Evolutionary conservation across 1,140 invertebrate species (phyloP).

Genomic region (Trypoxylus dichotomus): DNA sequence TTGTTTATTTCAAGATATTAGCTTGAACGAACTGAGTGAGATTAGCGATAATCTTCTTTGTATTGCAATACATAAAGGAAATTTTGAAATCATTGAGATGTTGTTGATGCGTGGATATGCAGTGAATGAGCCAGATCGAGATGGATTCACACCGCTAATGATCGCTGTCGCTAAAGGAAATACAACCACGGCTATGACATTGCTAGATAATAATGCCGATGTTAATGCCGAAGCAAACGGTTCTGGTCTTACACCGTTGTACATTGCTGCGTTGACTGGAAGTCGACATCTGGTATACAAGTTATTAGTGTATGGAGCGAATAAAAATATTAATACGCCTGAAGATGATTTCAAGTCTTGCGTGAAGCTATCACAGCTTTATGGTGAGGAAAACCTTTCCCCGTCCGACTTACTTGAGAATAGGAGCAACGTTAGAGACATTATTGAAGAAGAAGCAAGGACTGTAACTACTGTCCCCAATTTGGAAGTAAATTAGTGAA

Average conservation of each 20-base stretch:
- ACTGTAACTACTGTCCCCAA: too few relatives aligned
- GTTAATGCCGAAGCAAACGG: not conserved
- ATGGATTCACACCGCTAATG: not conserved
- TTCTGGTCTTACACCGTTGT: not conserved
- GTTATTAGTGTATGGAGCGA: too few relatives aligned
- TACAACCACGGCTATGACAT: not conserved
- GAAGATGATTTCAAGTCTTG: not conserved
- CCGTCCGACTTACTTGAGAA: too few relatives aligned
- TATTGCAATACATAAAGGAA: too few relatives aligned
- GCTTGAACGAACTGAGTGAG: too few relatives aligned
- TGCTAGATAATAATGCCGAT: not conserved
- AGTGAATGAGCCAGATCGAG: not conserved
- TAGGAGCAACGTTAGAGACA: too few relatives aligned
- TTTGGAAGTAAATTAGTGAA: too few relatives aligned
- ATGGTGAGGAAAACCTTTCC: too few relatives aligned
- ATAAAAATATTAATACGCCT: not conserved
- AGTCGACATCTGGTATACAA: not conserved
- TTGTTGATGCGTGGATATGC: not conserved
- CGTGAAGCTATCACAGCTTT: too few relatives aligned
- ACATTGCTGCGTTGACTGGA: not conserved
- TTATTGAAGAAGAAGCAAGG: too few relatives aligned
- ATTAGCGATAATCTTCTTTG: too few relatives aligned
- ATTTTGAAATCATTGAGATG: not conserved
- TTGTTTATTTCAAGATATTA: not conserved
- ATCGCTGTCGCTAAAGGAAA: not conserved